Evolutionary conservation across 2,888 invertebrate species (phyloP), one percentile per base, ranked within the genome.

Genomic region (Protonemura montana): DNA sequence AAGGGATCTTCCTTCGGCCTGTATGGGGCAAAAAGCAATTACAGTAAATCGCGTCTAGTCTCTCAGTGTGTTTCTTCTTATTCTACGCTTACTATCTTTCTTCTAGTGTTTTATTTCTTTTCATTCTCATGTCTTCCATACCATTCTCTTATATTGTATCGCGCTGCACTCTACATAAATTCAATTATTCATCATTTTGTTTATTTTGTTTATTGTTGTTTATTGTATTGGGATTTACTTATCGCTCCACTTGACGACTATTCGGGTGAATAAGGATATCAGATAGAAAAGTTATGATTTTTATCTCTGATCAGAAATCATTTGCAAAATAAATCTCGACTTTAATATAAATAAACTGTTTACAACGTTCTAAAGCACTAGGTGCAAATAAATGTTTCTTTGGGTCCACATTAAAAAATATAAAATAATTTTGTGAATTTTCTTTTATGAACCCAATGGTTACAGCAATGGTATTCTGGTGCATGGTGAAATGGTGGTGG

Each of bases 21-120:
- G 59, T 26, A 59, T 13, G 59, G 59, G 84, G 84, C 84, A 84
- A 84, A 76, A 84, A 84, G 84, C 84, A 84, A 84, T 84, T 84
- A 84, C 84, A 84, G 76, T 84, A 84, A 84, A 84, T 84, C 59
- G 35, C 16, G 78, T 78, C 27, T 78, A 28, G 78, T 78, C 27
- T 78, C 27, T 76, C n/a, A 27, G 10, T 81, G 81, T 30, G 81
- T 81, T 28, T 30, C 29, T 81, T 28, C 30, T 28, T 30, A 29
- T 84, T 13, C 28, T 84, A 27, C 27, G n/a, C 16, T 27, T 25
- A 78, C 78, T 78, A 81, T 81, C 29, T 76, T 84, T 76, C 84
- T 84, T 84, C 27, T 84, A 76, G 76, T 84, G 26, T 84, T 84
- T 84, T 59, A 41, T 83, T 59, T 83, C 42, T 83, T 59, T 82